These are phyloP conservation scores for Lasioglossum figueresi DNA, from an alignment of 2,888 invertebrate species.

Conservation along the genomic window DNA sequence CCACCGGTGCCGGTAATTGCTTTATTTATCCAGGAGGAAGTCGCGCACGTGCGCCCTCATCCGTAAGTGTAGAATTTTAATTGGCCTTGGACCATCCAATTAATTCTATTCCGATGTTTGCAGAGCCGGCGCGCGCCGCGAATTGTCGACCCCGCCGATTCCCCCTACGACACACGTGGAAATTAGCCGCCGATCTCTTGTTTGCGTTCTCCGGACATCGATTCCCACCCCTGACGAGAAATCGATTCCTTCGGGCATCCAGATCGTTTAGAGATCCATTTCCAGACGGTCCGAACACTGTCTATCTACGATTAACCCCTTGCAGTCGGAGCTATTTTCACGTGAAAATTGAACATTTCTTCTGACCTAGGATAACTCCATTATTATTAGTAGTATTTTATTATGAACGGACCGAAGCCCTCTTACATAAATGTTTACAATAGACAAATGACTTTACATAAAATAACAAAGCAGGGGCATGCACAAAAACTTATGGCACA, in stretches of 20 bases:
- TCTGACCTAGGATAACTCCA: no score
- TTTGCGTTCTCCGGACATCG: background rate
- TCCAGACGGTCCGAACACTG: background rate
- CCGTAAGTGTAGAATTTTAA: constrained; percentile 63
- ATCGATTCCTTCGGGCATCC: background rate
- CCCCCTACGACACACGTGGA: background rate
- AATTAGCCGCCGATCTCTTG: constrained; percentile 4
- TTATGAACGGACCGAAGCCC: no score
- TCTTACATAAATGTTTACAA: no score
- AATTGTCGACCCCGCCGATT: background rate
- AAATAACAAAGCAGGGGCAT: no score
- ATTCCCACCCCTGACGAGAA: background rate
- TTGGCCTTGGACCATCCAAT: constrained; percentile 61
- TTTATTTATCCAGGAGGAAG: constrained; percentile 55
- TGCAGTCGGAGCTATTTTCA: no score
- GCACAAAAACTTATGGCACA: no score
- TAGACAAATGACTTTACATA: no score
- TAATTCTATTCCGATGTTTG: constrained; percentile 56
- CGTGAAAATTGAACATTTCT: no score
- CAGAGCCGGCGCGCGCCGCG: constrained; percentile 22
- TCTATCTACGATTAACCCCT: background rate
- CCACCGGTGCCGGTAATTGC: constrained; percentile 47
- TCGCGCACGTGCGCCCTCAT: constrained; percentile 21
- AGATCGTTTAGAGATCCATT: background rate
- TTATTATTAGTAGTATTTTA: no score